A percentile compares a stretch with the other conserved stretches of the same genome.
Conservation (phyloP, 1,140 invertebrate genomes). For the Streblospio benedicti region DNA sequence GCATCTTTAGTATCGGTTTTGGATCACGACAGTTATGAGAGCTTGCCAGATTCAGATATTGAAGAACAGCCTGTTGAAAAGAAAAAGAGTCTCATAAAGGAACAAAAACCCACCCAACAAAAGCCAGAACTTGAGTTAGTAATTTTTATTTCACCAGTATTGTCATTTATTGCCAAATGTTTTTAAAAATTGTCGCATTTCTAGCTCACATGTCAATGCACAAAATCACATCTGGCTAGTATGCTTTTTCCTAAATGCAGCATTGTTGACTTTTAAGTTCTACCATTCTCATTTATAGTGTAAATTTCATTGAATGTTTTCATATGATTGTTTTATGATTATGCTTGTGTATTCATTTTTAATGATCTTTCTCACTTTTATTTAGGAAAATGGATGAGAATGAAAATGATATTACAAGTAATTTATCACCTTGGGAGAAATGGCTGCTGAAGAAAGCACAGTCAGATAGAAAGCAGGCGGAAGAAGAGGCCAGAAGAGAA, state of each 20-base stretch:
- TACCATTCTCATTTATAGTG: too few species aligned
- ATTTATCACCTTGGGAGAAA: neutral
- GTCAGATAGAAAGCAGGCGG: neutral
- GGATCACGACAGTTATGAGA: constrained; percentile 4
- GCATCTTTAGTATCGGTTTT: neutral
- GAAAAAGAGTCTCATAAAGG: neutral
- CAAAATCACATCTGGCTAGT: neutral
- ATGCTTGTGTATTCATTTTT: neutral
- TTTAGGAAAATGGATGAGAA: neutral
- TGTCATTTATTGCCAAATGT: neutral
- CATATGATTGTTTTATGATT: neutral
- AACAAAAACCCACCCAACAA: neutral
- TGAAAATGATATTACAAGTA: neutral
- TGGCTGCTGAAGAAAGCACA: constrained; percentile 2
- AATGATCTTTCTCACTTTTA: neutral
- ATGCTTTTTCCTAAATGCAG: neutral
- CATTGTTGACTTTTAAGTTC: too few species aligned
- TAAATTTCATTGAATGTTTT: neutral
- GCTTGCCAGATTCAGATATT: neutral
- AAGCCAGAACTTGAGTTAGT: neutral
- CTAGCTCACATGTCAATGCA: neutral
- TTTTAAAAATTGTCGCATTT: too few species aligned
- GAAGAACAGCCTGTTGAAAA: neutral
- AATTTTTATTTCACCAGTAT: neutral
- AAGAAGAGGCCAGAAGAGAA: neutral